Evolutionary conservation across 2,797 vertebrate species (phyloP).

Genomic region (Taeniopygia guttata): DNA sequence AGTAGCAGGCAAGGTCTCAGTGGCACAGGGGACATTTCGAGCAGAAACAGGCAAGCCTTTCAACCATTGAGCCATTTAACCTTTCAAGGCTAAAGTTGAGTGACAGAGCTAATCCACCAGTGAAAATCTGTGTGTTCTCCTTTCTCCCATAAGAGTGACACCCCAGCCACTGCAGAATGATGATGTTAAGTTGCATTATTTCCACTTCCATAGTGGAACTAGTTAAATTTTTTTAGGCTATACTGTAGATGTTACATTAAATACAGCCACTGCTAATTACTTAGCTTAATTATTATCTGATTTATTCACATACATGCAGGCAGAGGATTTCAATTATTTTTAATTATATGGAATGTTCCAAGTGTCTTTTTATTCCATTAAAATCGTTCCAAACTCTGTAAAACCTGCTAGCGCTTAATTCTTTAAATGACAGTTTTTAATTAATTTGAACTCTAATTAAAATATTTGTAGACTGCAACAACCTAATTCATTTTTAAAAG

Average conservation of each 20-base stretch:
- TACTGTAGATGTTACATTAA: background rate
- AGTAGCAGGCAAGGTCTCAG: background rate
- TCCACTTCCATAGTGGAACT: background rate
- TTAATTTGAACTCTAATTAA: conserved; percentile 52
- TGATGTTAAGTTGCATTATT: background rate
- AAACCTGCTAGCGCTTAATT: background rate
- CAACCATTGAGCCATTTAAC: background rate
- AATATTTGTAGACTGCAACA: conserved; percentile 22
- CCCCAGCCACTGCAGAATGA: background rate
- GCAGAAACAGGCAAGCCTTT: background rate
- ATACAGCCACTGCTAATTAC: background rate
- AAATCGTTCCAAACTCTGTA: background rate
- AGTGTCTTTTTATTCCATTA: background rate
- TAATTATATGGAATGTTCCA: conserved; percentile 14
- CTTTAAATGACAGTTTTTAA: conserved; percentile 31
- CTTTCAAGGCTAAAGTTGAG: background rate
- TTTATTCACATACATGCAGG: background rate
- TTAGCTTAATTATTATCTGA: background rate
- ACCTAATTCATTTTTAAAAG: background rate
- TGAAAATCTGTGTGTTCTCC: background rate
- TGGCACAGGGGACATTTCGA: background rate
- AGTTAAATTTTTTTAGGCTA: background rate
- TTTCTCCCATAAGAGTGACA: background rate
- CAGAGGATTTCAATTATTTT: conserved; percentile 21
- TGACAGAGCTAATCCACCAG: background rate